Conservation (phyloP, 1,140 invertebrate genomes). For the Drosophila leontia region DNA sequence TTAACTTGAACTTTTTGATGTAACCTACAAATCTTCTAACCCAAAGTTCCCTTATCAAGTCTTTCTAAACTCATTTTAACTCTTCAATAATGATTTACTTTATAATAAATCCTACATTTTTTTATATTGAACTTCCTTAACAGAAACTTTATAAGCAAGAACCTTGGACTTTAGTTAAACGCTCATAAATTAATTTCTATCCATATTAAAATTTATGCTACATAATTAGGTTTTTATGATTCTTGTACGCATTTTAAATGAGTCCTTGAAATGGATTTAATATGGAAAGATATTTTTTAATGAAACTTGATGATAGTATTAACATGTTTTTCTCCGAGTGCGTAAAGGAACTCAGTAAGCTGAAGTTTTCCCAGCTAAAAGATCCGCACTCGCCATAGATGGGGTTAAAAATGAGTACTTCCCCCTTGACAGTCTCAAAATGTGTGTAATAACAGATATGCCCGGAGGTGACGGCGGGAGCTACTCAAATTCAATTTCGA, state of each 20-base stretch:
- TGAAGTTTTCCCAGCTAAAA: conserved; percentile 4
- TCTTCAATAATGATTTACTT: not conserved
- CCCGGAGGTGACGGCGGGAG: conserved; percentile 8
- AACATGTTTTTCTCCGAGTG: not conserved
- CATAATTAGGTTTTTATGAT: too few species aligned
- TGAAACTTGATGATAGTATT: too few species aligned
- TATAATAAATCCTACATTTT: not conserved
- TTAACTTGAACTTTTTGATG: too few species aligned
- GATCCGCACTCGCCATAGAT: conserved; percentile 2
- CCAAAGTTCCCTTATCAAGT: not conserved
- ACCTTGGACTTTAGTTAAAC: not conserved
- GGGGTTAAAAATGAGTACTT: conserved; percentile 1
- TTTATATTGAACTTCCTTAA: not conserved
- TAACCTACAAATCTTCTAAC: not conserved
- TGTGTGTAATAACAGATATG: conserved; percentile 26
- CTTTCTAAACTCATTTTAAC: not conserved
- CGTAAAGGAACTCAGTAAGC: conserved; percentile 5
- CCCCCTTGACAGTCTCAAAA: conserved; percentile 19
- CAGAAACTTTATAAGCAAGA: not conserved
- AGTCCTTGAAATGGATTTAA: not conserved
- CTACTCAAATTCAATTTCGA: conserved; percentile 46
- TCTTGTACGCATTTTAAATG: not conserved
- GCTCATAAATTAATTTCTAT: too few species aligned
- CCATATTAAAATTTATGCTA: too few species aligned
- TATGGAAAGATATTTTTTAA: not conserved